Evolutionary conservation across 1,140 invertebrate species (phyloP).

Genomic region (Monochamus saltuarius): DNA sequence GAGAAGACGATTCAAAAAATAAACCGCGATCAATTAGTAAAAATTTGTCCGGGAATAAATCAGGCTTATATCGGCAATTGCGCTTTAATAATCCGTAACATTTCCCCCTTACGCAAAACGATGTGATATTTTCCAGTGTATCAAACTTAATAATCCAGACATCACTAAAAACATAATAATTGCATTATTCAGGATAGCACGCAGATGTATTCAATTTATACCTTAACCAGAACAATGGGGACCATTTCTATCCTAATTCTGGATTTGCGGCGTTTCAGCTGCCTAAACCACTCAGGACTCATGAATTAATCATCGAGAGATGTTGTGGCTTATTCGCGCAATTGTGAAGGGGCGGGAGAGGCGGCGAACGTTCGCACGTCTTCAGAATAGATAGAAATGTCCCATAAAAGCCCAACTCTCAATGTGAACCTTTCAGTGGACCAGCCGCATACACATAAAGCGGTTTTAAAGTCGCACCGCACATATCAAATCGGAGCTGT

Average conservation of each 20-base stretch:
- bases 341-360: constrained; percentile 27
- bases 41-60: no score
- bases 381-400: constrained; percentile 42
- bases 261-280: constrained; percentile 43
- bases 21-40: no score
- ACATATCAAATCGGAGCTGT: constrained; percentile 15
- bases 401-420: constrained; percentile 31
- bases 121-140: constrained; percentile 14
- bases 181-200: constrained; percentile 27
- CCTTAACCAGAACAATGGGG: constrained; percentile 38
- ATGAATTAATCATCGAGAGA: constrained; percentile 48
- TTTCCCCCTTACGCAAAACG: no score
- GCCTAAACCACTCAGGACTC: constrained; percentile 45
- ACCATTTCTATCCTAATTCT: constrained; percentile 45
- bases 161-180: constrained; percentile 23
- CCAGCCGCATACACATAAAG: constrained; percentile 18
- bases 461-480: constrained; percentile 19
- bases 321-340: constrained; percentile 44
- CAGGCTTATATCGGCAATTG: no score
- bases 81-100: no score
- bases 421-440: constrained; percentile 28
- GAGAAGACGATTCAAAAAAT: no score
- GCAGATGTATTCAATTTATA: constrained; percentile 37
- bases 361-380: constrained; percentile 36
- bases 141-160: constrained; percentile 22